phyloP scores from a whole-genome alignment of 2,797 vertebrate genomes.

The Oceanodroma leucorhoa region DNA sequence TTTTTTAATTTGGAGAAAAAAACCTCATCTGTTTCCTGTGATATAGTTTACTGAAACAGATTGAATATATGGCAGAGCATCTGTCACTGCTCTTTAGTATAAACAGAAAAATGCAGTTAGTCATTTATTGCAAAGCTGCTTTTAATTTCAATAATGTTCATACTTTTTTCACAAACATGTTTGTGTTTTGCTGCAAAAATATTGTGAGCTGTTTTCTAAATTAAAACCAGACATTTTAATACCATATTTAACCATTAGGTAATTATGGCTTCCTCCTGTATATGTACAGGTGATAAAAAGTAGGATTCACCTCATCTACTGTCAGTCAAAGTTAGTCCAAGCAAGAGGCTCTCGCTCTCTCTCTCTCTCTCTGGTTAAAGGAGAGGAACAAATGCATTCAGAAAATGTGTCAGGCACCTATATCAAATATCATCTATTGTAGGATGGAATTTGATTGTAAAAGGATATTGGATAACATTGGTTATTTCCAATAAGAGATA shows the following conservation, averaged over 20 bases:
- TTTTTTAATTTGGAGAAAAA: neutral
- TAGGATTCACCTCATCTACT: neutral
- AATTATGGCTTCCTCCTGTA: neutral
- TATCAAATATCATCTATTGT: neutral
- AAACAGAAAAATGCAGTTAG: neutral
- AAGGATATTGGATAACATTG: neutral
- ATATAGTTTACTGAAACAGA: constrained; percentile 14
- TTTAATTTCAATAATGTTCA: neutral
- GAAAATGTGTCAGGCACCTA: neutral
- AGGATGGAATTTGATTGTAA: neutral
- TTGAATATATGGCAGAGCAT: constrained; percentile 23
- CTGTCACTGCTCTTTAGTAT: neutral
- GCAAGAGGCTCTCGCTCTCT: neutral
- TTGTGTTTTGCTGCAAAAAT: neutral
- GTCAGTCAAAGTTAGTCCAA: neutral
- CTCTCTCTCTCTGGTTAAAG: neutral
- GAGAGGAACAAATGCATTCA: neutral
- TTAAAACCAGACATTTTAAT: neutral
- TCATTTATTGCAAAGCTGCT: neutral
- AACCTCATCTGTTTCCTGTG: neutral
- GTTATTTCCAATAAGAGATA: neutral
- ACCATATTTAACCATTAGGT: neutral
- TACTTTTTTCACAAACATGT: neutral
- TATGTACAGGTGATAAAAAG: neutral
- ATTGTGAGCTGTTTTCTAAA: neutral